Evolutionary conservation across 2,888 invertebrate genomes (phyloP), one percentile per base, ranked within the genome.

Genomic region (Plebejus melissa): DNA sequence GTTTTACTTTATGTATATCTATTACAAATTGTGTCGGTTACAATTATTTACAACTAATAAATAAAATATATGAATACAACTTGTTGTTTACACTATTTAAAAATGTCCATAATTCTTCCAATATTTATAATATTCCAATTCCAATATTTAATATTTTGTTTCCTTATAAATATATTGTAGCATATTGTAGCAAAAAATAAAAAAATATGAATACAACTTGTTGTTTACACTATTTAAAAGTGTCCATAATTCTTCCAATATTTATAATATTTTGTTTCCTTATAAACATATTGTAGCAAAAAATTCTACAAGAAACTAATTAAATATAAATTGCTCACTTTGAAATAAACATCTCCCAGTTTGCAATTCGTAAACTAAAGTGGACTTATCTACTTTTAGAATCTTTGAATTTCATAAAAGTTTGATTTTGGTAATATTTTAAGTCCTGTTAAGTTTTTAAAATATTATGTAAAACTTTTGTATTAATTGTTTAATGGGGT

Each of bases 21-120:
- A 41, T 38, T 70, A 41, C 70, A 41, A 70, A 70, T 36, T n/a
- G 22, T 70, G 70, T 22, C 70, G 70, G 70, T 70, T 70, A 70
- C n/a, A 41, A n/a, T 1, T 36, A 38, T 22, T 41, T 11, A 41
- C n/a, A 22, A 9, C 58, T 7, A 58, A 7, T 58, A 58, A 54
- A 16, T 13, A 54, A 58, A n/a, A n/a, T n/a, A 22, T n/a, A n/a
- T 58, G 16, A n/a, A 22, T 7, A 7, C 22, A 58, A 58, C 28
- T 60, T 50, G 0, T 54, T 54, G 50, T 54, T 54, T 54, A 54
- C 50, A 54, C 46, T 54, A 16, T 54, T 4, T 54, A 50, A 9
- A n/a, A 50, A 16, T 16, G 4, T 54, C 50, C 50, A 54, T 54
- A 54, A 3, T 13, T 13, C 16, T 46, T 16, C 4, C 13, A 16